phyloP scores from a whole-genome alignment of 2,888 invertebrate species.

The Apantesis nais region DNA sequence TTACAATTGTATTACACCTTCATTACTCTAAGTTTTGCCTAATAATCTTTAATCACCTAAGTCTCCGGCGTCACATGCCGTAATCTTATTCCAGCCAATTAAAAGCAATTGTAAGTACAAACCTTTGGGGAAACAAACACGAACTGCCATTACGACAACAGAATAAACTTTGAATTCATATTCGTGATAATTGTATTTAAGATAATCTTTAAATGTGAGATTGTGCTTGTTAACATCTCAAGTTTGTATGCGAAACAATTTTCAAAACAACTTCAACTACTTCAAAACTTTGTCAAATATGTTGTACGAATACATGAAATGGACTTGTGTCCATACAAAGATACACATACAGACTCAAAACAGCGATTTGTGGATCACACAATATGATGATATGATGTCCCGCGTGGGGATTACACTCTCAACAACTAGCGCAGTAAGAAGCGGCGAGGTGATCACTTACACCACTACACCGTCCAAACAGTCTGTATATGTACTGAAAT shows the following conservation, averaged over 20 bases:
- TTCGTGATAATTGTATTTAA: neutral
- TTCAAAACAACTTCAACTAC: too few relatives aligned
- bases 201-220: neutral
- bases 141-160: constrained; percentile 50
- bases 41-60: neutral
- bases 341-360: too few relatives aligned
- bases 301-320: neutral
- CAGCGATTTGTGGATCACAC: too few relatives aligned
- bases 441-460: too few relatives aligned
- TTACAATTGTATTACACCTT: neutral
- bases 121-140: constrained; percentile 27
- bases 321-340: too few relatives aligned
- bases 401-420: too few relatives aligned
- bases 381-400: too few relatives aligned
- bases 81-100: constrained; percentile 31
- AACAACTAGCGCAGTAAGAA: too few relatives aligned
- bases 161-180: constrained; percentile 44
- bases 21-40: neutral
- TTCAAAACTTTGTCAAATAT: neutral
- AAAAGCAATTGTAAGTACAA: constrained; percentile 31
- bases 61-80: neutral
- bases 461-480: too few relatives aligned
- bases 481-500: too few relatives aligned
- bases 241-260: too few relatives aligned
- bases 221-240: neutral